phyloP scores from a whole-genome alignment of 2,797 vertebrate species.

The Pampus argenteus region DNA sequence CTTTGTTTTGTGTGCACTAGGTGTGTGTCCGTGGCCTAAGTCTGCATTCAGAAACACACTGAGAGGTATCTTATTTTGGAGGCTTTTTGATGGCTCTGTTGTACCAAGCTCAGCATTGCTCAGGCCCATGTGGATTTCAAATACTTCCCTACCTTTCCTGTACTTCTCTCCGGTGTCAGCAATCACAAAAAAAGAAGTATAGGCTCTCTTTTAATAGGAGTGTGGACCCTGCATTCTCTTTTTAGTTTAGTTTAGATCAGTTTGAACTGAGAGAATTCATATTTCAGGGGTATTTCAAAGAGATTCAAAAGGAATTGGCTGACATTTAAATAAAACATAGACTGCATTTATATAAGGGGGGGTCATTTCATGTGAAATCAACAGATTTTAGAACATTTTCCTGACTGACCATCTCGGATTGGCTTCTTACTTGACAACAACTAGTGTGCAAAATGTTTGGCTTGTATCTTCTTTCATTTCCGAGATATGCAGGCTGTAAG shows the following conservation, averaged over 20 bases:
- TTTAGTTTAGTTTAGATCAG: neutral
- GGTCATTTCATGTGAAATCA: too few species aligned
- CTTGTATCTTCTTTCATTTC: too few species aligned
- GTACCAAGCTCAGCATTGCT: constrained; percentile 21
- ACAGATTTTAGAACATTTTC: too few species aligned
- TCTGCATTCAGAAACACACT: constrained; percentile 32
- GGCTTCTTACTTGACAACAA: too few species aligned
- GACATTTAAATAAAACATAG: too few species aligned
- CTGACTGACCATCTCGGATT: too few species aligned
- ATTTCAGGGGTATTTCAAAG: constrained; percentile 24
- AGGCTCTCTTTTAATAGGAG: neutral
- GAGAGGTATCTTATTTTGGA: constrained; percentile 53
- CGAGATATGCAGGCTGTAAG: too few species aligned
- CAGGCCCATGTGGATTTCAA: constrained; percentile 27
- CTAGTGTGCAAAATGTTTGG: too few species aligned
- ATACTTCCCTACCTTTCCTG: constrained; percentile 13
- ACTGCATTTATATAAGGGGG: too few species aligned
- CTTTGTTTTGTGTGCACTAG: constrained; percentile 16
- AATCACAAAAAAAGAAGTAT: constrained; percentile 25
- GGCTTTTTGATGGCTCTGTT: constrained; percentile 32
- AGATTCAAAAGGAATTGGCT: constrained; percentile 23
- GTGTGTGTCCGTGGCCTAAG: constrained; percentile 16
- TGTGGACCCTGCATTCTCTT: neutral
- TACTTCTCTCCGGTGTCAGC: constrained; percentile 23
- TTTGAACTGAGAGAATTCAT: neutral